Evolutionary conservation across 2,113 vertebrate species (phyloP).

Genomic region (Pluvialis apricaria): DNA sequence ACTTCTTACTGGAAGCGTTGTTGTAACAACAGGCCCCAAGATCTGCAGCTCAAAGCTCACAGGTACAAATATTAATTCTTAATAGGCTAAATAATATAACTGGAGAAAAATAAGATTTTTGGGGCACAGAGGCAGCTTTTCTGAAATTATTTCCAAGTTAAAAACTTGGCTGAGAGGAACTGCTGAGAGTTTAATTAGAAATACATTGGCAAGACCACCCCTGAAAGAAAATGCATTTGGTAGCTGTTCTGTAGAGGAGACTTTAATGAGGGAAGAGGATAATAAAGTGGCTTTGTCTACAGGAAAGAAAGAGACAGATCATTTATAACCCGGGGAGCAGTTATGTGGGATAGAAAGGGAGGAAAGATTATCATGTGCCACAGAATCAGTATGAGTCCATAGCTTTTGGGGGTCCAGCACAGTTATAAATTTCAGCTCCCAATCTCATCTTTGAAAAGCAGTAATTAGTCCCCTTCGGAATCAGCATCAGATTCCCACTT

Average conservation of each 20-base stretch:
- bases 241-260: not conserved
- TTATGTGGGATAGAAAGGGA: not conserved
- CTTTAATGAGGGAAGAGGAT: not conserved
- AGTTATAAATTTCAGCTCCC: not conserved
- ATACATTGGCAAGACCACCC: not conserved
- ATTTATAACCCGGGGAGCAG: not conserved
- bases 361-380: not conserved
- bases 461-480: not conserved
- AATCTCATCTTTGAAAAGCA: not conserved
- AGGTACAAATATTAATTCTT: not conserved
- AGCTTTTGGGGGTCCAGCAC: not conserved
- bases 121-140: not conserved
- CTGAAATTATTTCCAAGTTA: not conserved
- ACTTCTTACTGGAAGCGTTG: not conserved
- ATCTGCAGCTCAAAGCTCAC: not conserved
- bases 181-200: constrained; percentile 23
- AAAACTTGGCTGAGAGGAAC: not conserved
- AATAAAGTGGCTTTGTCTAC: not conserved
- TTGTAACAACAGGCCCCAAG: not conserved
- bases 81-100: not conserved
- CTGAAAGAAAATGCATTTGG: not conserved
- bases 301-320: not conserved
- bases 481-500: not conserved
- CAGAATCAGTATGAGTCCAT: not conserved
- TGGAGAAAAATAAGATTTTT: not conserved